Conservation (phyloP, 2,888 invertebrate genomes). For the Herminia tarsipennalis region DNA sequence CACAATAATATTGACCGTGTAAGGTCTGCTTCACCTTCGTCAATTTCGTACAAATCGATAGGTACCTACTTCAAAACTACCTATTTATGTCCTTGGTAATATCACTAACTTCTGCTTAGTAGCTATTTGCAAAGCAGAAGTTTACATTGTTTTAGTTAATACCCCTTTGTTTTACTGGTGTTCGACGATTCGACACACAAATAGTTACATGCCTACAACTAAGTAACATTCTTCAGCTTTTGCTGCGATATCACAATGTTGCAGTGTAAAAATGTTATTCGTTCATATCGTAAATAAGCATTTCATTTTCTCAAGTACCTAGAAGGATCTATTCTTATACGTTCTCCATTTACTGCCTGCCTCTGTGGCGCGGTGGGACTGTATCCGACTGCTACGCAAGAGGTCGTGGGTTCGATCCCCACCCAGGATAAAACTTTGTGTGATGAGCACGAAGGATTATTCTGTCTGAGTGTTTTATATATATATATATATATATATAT, state of each 20-base stretch:
- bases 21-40: not conserved
- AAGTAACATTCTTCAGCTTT: not conserved
- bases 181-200: conserved; percentile 5
- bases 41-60: not conserved
- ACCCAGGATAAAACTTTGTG: too few relatives aligned
- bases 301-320: conserved; percentile 6
- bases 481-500: too few relatives aligned
- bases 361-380: too few relatives aligned
- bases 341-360: conserved; percentile 8
- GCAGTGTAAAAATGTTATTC: conserved; percentile 3
- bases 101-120: conserved; percentile 27
- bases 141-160: conserved; percentile 29
- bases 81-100: conserved; percentile 11
- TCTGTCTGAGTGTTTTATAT: too few relatives aligned
- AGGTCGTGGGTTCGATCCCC: too few relatives aligned
- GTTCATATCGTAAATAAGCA: conserved; percentile 1
- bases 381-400: too few relatives aligned
- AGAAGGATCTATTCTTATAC: conserved; percentile 2
- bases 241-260: not conserved
- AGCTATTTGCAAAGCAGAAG: conserved; percentile 23
- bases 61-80: not conserved
- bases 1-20: not conserved
- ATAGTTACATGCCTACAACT: conserved; percentile 7
- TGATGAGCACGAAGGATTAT: too few relatives aligned
- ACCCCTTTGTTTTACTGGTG: conserved; percentile 12